Base-by-base conservation (phyloP, 1,140 invertebrate species). In the Anadara kagoshimensis region DNA sequence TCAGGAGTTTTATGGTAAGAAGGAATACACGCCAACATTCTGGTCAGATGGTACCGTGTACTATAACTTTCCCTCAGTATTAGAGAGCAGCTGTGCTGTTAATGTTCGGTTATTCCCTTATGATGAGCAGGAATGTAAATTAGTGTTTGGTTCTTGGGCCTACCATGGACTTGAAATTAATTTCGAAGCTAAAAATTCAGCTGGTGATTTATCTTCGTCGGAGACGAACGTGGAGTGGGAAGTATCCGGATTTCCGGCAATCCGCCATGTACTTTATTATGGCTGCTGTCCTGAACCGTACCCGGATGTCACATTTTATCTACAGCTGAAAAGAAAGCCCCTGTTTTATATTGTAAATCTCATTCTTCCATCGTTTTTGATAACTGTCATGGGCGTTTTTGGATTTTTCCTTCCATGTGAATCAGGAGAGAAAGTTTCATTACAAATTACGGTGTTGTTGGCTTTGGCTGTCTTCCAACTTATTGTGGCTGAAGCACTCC, bases 351-450 rank as follows among this genome's bases (percentile, higher is more conserved):
- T 84, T 22, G 68, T 78, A n/a, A 86, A 86, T 73, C 29, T 85
- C 10, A 68, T 87, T 1, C 68, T 83, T 16, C 85, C 85, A 0
- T 82, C 80, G 54, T 68, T 82, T 14, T 62, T 87, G 20, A 82
- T 87, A 20, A 75, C 71, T n/a, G 97, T 96, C 77, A 98, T 99
- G 96, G 96, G 97, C 76, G 93, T 98, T 81, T 93, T 99, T 77
- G 97, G 97, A 76, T 99, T 99, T 91, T 98, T 97, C 66, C 92
- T 99, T 87, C 97, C 98, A 83, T 97, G 97, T 75, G 98, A 99
- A 90, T 98, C 97, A 71, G 98, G 98, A 88, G 98, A 99, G 92
- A 99, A 99, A 91, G 93, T 99, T 78, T 98, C 97, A 82, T 92
- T 99, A 91, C 97, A 96, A 78, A 95, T 98, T 89, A 98, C 90